Evolutionary conservation across 2,797 vertebrate genomes (phyloP).

Genomic region (Anableps anableps): DNA sequence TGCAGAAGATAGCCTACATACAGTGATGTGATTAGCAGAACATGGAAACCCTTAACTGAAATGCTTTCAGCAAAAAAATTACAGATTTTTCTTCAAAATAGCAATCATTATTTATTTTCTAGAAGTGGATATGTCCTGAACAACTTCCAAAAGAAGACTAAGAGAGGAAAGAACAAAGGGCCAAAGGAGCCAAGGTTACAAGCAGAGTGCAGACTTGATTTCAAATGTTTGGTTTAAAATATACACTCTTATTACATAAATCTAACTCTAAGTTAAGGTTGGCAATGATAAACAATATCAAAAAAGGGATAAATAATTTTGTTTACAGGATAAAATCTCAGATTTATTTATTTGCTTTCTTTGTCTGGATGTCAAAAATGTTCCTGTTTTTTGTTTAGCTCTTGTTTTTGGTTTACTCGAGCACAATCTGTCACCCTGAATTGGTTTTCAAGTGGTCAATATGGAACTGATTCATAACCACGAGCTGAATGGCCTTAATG

Average conservation of each 20-base stretch:
- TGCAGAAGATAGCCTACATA: background rate
- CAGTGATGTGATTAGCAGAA: background rate
- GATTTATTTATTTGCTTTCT: conserved; percentile 48
- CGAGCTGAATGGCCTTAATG: background rate
- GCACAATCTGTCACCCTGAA: conserved; percentile 7
- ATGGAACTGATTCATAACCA: background rate
- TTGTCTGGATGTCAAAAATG: conserved; percentile 19
- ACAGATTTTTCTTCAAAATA: background rate
- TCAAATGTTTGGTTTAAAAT: background rate
- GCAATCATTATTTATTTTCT: background rate
- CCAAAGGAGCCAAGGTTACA: background rate
- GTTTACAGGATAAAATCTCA: conserved; percentile 5
- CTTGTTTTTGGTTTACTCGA: conserved; percentile 8
- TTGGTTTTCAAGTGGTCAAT: conserved; percentile 5
- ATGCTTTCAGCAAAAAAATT: background rate
- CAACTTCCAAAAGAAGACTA: background rate
- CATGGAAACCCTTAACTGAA: background rate
- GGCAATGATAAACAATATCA: background rate
- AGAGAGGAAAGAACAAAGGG: background rate
- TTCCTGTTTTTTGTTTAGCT: conserved; percentile 9
- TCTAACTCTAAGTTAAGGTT: background rate
- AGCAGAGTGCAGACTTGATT: background rate
- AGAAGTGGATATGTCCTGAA: background rate
- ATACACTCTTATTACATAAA: background rate
- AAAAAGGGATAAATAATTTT: conserved; percentile 6